Evolutionary conservation across 2,113 vertebrate species (phyloP), one percentile per base, ranked within the genome.

Genomic region (Thryonomys swinderianus): DNA sequence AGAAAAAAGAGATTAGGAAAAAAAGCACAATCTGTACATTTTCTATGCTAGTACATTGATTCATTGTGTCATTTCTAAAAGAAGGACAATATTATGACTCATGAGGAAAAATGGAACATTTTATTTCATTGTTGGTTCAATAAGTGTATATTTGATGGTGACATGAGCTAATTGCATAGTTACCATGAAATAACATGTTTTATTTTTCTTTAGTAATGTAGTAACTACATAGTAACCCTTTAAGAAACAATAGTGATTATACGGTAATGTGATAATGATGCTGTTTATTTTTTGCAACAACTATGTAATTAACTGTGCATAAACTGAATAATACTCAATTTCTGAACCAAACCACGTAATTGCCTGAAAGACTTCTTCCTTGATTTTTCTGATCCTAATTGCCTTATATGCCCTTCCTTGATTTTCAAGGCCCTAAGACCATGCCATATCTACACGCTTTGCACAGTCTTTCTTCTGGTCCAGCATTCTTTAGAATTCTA

Each of bases 41-140:
- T 97, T 20, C 25, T 78, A 20, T 87, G 66, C 83, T 97, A 93
- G 85, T 61, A 91, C 25, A 91, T 93, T 85, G 73, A 95, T 66
- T 92, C 62, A 93, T 87, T 94, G 87, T 96, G 51, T 93, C 78
- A 98, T 62, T 97, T 97, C 34, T 79, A 97, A 95, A 93, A 59
- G 83, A 97, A 91, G 93, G 32, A 90, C 20, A 97, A 95, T 95
- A 95, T 80, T 92, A 30, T 91, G 78, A 97, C 96, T 97, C 96
- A 76, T 30, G 85, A 90, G 12, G 67, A 37, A 93, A 91, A 94
- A 90, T 93, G 69, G 78, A 92, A 88, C 3, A 23, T 34, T 96
- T 95, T 94, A 42, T 66, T 97, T 97, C 66, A 96, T 51, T 95
- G 88, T 96, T 92, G 86, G 11, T 55, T 81, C 92, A 95, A 67